phyloP scores from a whole-genome alignment of 2,113 vertebrate genomes.

The Spermophilus dauricus region DNA sequence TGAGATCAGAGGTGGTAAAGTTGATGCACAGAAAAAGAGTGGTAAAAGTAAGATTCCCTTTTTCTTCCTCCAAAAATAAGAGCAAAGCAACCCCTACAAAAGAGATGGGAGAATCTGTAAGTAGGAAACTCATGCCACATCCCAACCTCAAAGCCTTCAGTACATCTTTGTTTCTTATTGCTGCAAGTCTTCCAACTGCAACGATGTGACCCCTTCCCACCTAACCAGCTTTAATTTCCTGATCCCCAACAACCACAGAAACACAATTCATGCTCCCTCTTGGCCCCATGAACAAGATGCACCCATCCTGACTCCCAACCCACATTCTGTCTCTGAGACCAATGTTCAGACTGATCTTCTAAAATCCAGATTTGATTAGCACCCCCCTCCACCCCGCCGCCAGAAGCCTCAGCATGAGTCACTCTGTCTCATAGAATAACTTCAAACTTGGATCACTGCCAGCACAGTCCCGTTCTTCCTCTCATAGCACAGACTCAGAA shows the following conservation, averaged over 20 bases:
- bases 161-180: neutral
- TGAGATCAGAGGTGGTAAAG: neutral
- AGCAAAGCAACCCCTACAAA: neutral
- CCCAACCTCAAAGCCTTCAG: neutral
- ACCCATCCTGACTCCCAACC: neutral
- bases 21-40: neutral
- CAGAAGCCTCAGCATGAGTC: neutral
- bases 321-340: neutral
- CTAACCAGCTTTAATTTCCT: neutral
- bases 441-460: neutral
- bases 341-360: neutral
- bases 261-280: too few relatives aligned
- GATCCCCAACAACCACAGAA: neutral
- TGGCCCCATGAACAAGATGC: neutral
- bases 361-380: neutral
- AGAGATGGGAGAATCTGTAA: neutral
- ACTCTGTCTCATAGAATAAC: neutral
- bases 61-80: neutral
- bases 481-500: neutral
- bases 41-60: neutral
- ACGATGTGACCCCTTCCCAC: neutral
- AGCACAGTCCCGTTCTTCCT: neutral
- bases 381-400: too few relatives aligned
- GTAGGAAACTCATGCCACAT: neutral
- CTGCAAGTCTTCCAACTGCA: neutral